Base-by-base conservation (phyloP, 2,797 vertebrate genomes). In the Moxostoma hubbsi region DNA sequence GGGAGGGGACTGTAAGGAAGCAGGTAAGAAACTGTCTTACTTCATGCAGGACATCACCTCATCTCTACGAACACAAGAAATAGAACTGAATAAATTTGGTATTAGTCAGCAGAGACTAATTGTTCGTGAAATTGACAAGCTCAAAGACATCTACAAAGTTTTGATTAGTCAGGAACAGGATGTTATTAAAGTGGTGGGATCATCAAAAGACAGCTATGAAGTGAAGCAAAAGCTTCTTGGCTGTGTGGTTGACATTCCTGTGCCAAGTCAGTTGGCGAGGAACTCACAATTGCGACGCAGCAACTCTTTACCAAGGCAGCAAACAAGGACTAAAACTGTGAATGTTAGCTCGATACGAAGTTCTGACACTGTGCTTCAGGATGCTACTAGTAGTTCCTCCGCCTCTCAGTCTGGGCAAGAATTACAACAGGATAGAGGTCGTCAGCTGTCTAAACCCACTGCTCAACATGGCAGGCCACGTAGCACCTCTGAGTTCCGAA, bases 101-200 rank as follows among this genome's bases (percentile, higher is more conserved):
- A 4, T 0, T 1, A 2, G 12, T 6, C 0, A 0, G 7, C 74
- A 1, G 81, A 72, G 0, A 0, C 5, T 0, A 0, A 80, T 92
- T 43, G 10, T 6, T 5, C 11, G 0, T 0, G 3, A 0, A 45
- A 0, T n/a, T 82, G 85, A 2, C 2, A 0, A 6, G 18, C 1
- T 9, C 12, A 54, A 18, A 1, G 13, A 1, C 7, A 54, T 15
- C 0, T 79, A 9, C 15, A 63, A 6, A 0, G 90, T 93, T 58
- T 24, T 88, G 0, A 84, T 93, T 43, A 16, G 2, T 0, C 1
- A 0, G 4, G 36, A 5, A 4, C 0, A 0, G 0, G 67, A 82
- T 62, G n/a, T 24, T 6, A 9, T 95, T 6, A 85, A 78, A 75
- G 83, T 95, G 8, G 67, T 94, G 0, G 93, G 93, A 1, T 75